These are phyloP conservation scores for Passer domesticus DNA, from an alignment of 2,113 vertebrate genomes.

Conservation along the genomic window DNA sequence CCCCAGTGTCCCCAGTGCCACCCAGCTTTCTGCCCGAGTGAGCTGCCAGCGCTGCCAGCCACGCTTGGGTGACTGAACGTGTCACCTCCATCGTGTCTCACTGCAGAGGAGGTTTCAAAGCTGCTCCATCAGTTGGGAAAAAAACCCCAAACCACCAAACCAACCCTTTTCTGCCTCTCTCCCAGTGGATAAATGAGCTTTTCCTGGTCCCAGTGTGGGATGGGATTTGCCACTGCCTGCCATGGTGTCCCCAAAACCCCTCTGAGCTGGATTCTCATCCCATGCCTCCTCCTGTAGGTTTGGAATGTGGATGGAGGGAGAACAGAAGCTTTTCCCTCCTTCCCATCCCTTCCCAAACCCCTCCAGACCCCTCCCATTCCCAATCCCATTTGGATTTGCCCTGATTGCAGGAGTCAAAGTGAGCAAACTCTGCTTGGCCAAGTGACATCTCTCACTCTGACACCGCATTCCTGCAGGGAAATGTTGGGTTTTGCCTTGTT, in stretches of 20 bases:
- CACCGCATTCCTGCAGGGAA: not conserved
- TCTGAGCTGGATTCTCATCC: fast-evolving
- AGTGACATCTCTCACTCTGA: not conserved
- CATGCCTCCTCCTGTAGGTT: fast-evolving
- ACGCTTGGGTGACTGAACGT: not conserved
- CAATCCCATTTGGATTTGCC: not conserved
- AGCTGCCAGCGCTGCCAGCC: not conserved
- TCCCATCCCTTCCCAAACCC: not conserved
- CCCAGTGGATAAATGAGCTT: fast-evolving
- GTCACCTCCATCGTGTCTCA: not conserved
- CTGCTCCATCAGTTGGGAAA: fast-evolving
- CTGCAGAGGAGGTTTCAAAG: not conserved
- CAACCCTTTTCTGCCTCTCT: not conserved
- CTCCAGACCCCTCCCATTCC: too few relatives aligned
- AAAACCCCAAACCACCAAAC: not conserved
- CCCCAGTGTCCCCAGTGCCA: too few relatives aligned
- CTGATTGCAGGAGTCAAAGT: not conserved
- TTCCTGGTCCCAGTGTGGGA: fast-evolving
- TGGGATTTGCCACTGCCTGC: not conserved
- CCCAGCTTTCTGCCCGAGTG: fast-evolving
- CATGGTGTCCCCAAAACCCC: fast-evolving
- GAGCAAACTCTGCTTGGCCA: not conserved
- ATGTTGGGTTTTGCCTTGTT: not conserved
- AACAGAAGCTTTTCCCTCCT: not conserved
- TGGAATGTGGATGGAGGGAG: not conserved